These are phyloP conservation scores for Cyclophora punctaria DNA, from an alignment of 2,888 invertebrate genomes.

Conservation along the genomic window DNA sequence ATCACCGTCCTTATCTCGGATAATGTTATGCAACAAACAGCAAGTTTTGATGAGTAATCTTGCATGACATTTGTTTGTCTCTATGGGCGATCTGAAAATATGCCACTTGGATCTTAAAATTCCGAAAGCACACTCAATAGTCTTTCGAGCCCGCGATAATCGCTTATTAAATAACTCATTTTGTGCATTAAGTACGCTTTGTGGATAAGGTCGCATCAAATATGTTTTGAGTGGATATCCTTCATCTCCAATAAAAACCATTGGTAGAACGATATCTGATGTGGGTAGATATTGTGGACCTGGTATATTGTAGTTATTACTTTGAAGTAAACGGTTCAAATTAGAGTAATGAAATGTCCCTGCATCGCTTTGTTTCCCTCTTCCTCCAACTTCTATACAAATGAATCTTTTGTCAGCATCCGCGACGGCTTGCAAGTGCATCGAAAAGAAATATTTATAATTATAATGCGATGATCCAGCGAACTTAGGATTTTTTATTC, in stretches of 20 bases:
- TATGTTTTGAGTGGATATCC: slow-evolving; percentile 16
- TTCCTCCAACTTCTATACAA: slow-evolving; percentile 13
- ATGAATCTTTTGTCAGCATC: slow-evolving; percentile 16
- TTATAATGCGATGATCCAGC: slow-evolving; percentile 11
- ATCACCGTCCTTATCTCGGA: no score
- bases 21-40: no score
- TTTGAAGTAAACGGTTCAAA: slow-evolving; percentile 13
- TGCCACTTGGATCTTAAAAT: slow-evolving; percentile 20
- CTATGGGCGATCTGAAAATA: no score
- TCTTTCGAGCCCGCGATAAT: slow-evolving; percentile 18
- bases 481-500: slow-evolving; percentile 11
- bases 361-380: slow-evolving; percentile 19
- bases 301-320: slow-evolving; percentile 1
- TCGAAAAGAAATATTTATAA: slow-evolving; percentile 14
- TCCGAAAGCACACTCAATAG: slow-evolving; percentile 22
- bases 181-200: slow-evolving; percentile 11
- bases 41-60: no score
- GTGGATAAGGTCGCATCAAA: slow-evolving; percentile 21
- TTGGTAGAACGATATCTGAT: slow-evolving; percentile 13
- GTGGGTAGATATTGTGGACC: slow-evolving; percentile 6
- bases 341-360: slow-evolving; percentile 19
- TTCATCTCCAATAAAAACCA: slow-evolving; percentile 15
- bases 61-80: no score
- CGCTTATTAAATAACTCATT: slow-evolving; percentile 21
- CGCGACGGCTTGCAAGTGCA: slow-evolving; percentile 16